Conservation (phyloP, 1,140 invertebrate genomes). For the Drosophila subobscura region DNA sequence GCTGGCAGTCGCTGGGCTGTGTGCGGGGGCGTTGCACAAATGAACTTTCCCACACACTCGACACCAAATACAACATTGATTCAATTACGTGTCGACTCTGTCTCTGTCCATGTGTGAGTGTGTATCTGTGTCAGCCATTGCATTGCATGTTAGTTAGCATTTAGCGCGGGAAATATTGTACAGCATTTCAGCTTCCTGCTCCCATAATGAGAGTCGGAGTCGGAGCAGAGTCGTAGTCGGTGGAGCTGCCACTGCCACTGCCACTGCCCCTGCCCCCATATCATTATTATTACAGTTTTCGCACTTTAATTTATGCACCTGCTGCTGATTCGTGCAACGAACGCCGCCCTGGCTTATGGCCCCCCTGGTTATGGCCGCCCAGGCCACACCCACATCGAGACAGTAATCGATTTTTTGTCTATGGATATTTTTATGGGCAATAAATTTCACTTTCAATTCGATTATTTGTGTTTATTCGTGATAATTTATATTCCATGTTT, state of each 20-base stretch:
- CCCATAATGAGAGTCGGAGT: constrained; percentile 56
- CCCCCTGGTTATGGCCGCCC: constrained; percentile 47
- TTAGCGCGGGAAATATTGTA: constrained; percentile 46
- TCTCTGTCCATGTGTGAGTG: constrained; percentile 3
- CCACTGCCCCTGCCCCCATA: constrained; percentile 40
- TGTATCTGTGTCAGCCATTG: constrained; percentile 48
- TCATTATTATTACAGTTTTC: constrained; percentile 79
- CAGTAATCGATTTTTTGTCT: constrained; percentile 81
- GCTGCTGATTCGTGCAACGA: constrained; percentile 69
- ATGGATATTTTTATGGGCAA: constrained; percentile 72
- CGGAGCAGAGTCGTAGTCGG: background rate
- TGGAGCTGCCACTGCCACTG: too few relatives aligned
- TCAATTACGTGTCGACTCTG: constrained; percentile 51
- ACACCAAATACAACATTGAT: constrained; percentile 35
- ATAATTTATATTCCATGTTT: constrained; percentile 52
- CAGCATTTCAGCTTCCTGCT: constrained; percentile 69
- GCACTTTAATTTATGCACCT: constrained; percentile 81
- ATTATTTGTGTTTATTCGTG: constrained; percentile 46
- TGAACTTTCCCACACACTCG: constrained; percentile 76
- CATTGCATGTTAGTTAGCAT: constrained; percentile 75
- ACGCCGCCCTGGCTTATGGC: constrained; percentile 3
- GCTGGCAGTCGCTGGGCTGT: constrained; percentile 2
- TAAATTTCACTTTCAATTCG: constrained; percentile 79
- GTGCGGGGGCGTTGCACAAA: constrained; percentile 71
- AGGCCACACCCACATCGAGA: constrained; percentile 67